phyloP scores from a whole-genome alignment of 2,888 invertebrate genomes.

The Thymelicus lineola region DNA sequence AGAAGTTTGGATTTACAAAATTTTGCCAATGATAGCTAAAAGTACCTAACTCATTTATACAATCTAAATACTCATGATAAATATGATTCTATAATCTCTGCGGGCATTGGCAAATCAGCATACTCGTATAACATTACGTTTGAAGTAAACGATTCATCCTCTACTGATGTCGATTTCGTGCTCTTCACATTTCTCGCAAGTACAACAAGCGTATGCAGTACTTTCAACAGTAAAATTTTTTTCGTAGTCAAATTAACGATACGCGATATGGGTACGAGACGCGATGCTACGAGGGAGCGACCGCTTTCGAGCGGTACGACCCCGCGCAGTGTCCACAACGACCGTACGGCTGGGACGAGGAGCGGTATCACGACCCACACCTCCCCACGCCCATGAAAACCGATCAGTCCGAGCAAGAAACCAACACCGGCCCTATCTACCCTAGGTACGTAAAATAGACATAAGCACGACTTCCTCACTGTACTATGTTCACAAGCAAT shows the following conservation, averaged over 20 bases:
- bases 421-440: slow-evolving; percentile 89
- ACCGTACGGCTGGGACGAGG: slow-evolving; percentile 85
- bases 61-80: too few relatives aligned
- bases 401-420: slow-evolving; percentile 88
- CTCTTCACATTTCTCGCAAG: too few relatives aligned
- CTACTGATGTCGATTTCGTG: too few relatives aligned
- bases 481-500: slow-evolving; percentile 39
- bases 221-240: slow-evolving; percentile 5
- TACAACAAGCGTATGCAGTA: too few relatives aligned
- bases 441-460: slow-evolving; percentile 84
- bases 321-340: slow-evolving; percentile 80
- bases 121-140: too few relatives aligned
- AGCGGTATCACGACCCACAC: slow-evolving; percentile 85
- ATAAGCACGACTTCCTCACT: slow-evolving; percentile 12
- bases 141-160: too few relatives aligned
- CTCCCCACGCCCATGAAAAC: slow-evolving; percentile 88
- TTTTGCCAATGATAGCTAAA: too few relatives aligned
- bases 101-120: too few relatives aligned
- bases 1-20: too few relatives aligned
- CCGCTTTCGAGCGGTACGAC: slow-evolving; percentile 82
- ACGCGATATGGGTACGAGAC: slow-evolving; percentile 83
- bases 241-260: slow-evolving; percentile 85
- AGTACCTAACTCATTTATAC: too few relatives aligned
- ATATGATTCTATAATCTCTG: too few relatives aligned
- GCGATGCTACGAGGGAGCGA: slow-evolving; percentile 81